phyloP scores from a whole-genome alignment of 2,113 vertebrate species.

The Sylvilagus bachmani region DNA sequence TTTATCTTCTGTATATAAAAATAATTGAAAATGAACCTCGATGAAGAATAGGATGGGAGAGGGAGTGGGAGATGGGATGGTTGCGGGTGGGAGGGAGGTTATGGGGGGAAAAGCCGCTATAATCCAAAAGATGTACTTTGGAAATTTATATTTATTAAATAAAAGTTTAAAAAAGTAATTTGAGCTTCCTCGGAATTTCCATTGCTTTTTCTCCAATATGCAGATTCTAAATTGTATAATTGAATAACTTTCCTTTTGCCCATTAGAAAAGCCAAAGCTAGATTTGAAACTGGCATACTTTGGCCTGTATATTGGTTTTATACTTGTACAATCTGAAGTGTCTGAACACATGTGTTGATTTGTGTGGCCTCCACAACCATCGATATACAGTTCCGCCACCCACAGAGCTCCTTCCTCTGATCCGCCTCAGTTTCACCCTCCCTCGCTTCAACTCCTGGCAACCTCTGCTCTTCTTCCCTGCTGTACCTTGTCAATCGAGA shows the following conservation, averaged over 20 bases:
- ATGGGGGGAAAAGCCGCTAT: no score
- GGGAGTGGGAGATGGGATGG: no score
- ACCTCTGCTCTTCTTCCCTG: not conserved
- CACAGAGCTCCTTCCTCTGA: not conserved
- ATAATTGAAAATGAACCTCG: no score
- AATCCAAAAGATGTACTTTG: no score
- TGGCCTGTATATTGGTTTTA: not conserved
- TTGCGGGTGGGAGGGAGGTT: no score
- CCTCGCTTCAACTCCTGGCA: not conserved
- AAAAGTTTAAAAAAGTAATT: no score
- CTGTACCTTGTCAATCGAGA: not conserved
- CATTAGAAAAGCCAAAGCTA: not conserved
- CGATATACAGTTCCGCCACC: not conserved
- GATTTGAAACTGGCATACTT: constrained; percentile 4
- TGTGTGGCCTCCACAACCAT: not conserved
- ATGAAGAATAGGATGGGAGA: no score
- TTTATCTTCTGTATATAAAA: no score
- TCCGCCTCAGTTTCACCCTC: not conserved
- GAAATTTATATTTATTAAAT: no score
- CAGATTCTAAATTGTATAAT: not conserved
- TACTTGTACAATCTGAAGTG: not conserved
- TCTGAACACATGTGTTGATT: not conserved
- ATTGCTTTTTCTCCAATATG: not conserved
- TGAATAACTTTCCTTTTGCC: not conserved
- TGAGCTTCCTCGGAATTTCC: not conserved